These are phyloP conservation scores for Anguilla marmorata DNA, from an alignment of 2,797 vertebrate genomes.

Conservation along the genomic window DNA sequence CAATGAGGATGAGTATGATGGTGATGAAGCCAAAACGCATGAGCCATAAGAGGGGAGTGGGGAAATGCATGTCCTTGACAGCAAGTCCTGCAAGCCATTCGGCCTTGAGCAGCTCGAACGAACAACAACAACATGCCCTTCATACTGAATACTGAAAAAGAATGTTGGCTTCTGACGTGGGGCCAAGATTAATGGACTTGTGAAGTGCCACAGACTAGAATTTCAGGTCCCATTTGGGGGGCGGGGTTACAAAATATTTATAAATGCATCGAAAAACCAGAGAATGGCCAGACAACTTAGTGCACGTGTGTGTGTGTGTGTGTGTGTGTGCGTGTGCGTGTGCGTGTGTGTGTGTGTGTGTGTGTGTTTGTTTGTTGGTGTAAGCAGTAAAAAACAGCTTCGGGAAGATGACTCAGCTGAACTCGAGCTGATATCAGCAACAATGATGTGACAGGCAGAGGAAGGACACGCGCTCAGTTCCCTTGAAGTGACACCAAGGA, in stretches of 20 bases:
- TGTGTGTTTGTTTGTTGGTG: not conserved
- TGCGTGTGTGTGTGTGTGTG: not conserved
- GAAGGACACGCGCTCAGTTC: not conserved
- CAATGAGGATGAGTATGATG: not conserved
- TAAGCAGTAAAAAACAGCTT: slow-evolving; percentile 40
- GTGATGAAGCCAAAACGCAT: not conserved
- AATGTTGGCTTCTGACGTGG: not conserved
- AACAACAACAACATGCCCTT: slow-evolving; percentile 17
- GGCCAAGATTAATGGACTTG: not conserved
- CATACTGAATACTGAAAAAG: not conserved
- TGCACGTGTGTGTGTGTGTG: slow-evolving; percentile 4
- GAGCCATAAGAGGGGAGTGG: not conserved
- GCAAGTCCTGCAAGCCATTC: not conserved
- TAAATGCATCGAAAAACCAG: not conserved
- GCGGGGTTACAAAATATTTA: not conserved
- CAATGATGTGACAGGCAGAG: not conserved
- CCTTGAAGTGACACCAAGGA: slow-evolving; percentile 14
- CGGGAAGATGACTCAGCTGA: not conserved
- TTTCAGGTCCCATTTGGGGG: not conserved
- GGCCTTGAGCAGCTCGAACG: not conserved
- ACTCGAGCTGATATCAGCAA: not conserved
- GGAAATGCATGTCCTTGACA: not conserved
- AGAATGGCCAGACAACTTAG: not conserved
- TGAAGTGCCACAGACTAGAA: not conserved
- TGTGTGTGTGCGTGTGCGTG: not conserved